Conservation (phyloP, 2,113 vertebrate genomes). For the Paradoxurus hermaphroditus region DNA sequence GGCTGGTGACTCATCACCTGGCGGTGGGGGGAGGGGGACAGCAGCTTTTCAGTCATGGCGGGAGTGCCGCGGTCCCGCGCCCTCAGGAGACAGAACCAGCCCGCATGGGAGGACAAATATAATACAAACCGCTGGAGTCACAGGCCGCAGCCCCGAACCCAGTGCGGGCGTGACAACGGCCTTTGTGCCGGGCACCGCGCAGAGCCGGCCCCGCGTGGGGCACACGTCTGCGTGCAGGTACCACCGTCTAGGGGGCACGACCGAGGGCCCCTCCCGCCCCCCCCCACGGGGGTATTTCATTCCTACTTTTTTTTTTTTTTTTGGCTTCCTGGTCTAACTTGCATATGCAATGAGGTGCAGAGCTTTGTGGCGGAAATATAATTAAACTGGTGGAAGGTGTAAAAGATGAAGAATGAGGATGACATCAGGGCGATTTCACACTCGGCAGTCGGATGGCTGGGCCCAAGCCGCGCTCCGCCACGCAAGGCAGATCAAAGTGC, state of each 20-base stretch:
- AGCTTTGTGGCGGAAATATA: conserved; percentile 97
- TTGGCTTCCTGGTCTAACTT: conserved; percentile 96
- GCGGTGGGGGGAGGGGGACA: not conserved
- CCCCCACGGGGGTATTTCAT: conserved; percentile 91
- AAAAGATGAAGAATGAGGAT: conserved; percentile 97
- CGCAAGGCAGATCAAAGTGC: conserved; percentile 99
- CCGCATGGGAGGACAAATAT: not conserved
- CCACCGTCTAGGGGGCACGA: not conserved
- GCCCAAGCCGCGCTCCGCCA: conserved; percentile 94
- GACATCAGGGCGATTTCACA: conserved; percentile 99
- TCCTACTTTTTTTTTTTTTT: conserved; percentile 83
- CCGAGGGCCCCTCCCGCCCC: conserved; percentile 80
- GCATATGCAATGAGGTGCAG: conserved; percentile 95
- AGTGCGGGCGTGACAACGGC: fast-evolving
- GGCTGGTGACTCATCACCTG: not conserved
- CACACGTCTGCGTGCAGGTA: not conserved
- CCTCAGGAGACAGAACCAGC: not conserved
- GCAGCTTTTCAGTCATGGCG: not conserved
- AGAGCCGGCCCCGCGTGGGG: fast-evolving
- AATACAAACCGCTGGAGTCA: not conserved
- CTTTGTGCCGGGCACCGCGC: fast-evolving
- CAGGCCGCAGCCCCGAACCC: fast-evolving
- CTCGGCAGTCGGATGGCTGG: conserved; percentile 95
- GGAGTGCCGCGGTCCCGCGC: fast-evolving
- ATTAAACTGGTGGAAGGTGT: conserved; percentile 98